These are phyloP conservation scores for Oreortyx pictus DNA, from an alignment of 2,797 vertebrate species.

Conservation along the genomic window DNA sequence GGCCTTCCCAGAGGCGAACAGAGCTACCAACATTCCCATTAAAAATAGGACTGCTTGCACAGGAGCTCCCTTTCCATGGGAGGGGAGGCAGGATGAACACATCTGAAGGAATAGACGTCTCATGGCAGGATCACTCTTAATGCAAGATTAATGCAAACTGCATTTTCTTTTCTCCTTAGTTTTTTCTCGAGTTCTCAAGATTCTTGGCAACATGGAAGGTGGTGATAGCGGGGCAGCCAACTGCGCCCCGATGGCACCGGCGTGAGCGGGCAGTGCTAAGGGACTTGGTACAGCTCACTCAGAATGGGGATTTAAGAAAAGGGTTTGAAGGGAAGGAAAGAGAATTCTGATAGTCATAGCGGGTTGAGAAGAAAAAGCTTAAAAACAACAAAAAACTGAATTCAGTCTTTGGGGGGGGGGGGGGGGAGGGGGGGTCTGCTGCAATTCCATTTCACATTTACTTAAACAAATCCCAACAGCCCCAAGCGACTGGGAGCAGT, in stretches of 20 bases:
- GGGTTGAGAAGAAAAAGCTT: background rate
- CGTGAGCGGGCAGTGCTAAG: background rate
- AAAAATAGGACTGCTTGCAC: conserved; percentile 29
- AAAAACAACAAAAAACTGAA: background rate
- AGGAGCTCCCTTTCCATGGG: background rate
- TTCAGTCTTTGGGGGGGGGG: background rate
- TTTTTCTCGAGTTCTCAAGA: background rate
- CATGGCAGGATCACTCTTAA: background rate
- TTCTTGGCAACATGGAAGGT: background rate
- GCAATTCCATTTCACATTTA: background rate
- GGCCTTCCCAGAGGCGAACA: conserved; percentile 12
- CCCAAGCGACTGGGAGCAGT: fast-evolving
- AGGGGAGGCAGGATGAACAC: conserved; percentile 5
- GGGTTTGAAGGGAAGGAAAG: no score
- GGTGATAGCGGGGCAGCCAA: background rate
- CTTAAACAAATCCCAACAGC: background rate
- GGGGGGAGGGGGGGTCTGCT: no score
- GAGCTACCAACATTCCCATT: conserved; percentile 43
- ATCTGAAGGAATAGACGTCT: conserved; percentile 7
- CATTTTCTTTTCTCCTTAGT: background rate
- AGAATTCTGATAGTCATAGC: background rate
- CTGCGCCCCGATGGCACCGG: fast-evolving
- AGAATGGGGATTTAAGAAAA: background rate
- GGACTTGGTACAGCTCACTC: background rate
- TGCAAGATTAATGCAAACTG: background rate